Evolutionary conservation across 2,797 vertebrate genomes (phyloP).

Genomic region (Chelidonichthys spinosus): DNA sequence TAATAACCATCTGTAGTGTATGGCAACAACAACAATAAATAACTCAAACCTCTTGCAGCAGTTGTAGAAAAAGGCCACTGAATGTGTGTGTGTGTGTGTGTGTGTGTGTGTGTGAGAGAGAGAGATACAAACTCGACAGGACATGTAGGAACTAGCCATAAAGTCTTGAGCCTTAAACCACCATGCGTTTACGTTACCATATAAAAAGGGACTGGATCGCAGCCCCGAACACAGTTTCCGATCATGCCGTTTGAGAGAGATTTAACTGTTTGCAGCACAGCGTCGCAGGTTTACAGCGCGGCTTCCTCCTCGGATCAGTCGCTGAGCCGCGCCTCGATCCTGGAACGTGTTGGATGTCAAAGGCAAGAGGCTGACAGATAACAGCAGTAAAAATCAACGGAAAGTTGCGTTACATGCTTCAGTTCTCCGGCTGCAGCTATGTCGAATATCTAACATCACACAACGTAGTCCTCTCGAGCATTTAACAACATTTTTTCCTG

Average conservation of each 20-base stretch:
- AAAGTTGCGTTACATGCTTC: constrained; percentile 43
- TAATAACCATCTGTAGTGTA: constrained; percentile 63
- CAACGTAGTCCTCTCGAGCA: constrained; percentile 34
- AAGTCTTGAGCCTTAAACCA: constrained; percentile 59
- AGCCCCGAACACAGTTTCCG: constrained; percentile 44
- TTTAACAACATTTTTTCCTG: constrained; percentile 25
- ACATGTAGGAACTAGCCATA: constrained; percentile 55
- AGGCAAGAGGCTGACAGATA: constrained; percentile 58
- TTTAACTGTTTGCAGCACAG: constrained; percentile 61
- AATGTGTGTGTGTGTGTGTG: constrained; percentile 62
- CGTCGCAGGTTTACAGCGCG: constrained; percentile 55
- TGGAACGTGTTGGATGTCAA: constrained; percentile 67
- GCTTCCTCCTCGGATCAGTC: constrained; percentile 41
- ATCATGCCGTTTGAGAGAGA: constrained; percentile 64
- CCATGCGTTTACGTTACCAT: constrained; percentile 68
- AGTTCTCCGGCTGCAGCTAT: constrained; percentile 38
- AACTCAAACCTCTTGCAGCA: constrained; percentile 79
- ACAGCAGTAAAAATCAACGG: constrained; percentile 60
- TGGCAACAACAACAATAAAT: constrained; percentile 72
- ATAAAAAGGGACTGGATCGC: constrained; percentile 44
- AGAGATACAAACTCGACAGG: constrained; percentile 70
- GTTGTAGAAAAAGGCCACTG: constrained; percentile 83
- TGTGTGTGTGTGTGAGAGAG: constrained; percentile 32
- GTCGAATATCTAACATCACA: constrained; percentile 46
- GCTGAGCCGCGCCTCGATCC: constrained; percentile 73